Conservation (phyloP, 2,113 vertebrate species). For the Oncorhynchus clarkii region DNA sequence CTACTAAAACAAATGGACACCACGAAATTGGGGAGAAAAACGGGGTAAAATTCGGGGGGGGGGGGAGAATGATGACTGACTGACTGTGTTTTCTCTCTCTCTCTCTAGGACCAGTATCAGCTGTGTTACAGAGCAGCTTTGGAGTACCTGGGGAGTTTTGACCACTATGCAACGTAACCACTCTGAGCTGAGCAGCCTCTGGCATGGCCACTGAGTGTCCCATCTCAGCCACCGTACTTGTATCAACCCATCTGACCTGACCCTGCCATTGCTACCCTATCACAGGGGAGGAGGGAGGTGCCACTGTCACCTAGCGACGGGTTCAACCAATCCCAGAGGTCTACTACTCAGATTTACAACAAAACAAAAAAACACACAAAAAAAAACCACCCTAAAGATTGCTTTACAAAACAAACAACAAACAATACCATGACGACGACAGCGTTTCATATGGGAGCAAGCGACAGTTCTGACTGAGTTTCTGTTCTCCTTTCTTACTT, state of each 20-base stretch:
- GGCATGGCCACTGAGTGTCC: constrained; percentile 66
- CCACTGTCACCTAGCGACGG: constrained; percentile 48
- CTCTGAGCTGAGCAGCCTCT: constrained; percentile 63
- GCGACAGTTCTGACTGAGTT: constrained; percentile 48
- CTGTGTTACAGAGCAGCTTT: constrained; percentile 96
- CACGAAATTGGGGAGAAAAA: no score
- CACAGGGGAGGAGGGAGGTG: constrained; percentile 67
- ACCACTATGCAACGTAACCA: constrained; percentile 99
- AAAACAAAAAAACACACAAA: background rate
- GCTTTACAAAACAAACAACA: constrained; percentile 57
- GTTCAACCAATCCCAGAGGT: constrained; percentile 61
- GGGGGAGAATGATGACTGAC: no score
- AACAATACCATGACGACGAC: constrained; percentile 41
- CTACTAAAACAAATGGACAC: no score
- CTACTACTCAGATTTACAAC: constrained; percentile 29
- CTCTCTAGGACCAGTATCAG: constrained; percentile 95
- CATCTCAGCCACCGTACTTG: constrained; percentile 80
- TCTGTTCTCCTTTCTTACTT: constrained; percentile 51
- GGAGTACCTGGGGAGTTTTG: constrained; percentile 98
- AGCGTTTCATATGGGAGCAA: constrained; percentile 59
- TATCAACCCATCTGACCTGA: constrained; percentile 76
- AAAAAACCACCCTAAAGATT: constrained; percentile 47
- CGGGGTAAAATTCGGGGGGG: fast-evolving
- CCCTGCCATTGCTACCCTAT: constrained; percentile 69
- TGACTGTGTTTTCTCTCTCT: background rate